A percentile compares a stretch with the other conserved stretches of the same genome.
Conservation (phyloP, 2,888 invertebrate genomes). For the Eupithecia subumbrata region DNA sequence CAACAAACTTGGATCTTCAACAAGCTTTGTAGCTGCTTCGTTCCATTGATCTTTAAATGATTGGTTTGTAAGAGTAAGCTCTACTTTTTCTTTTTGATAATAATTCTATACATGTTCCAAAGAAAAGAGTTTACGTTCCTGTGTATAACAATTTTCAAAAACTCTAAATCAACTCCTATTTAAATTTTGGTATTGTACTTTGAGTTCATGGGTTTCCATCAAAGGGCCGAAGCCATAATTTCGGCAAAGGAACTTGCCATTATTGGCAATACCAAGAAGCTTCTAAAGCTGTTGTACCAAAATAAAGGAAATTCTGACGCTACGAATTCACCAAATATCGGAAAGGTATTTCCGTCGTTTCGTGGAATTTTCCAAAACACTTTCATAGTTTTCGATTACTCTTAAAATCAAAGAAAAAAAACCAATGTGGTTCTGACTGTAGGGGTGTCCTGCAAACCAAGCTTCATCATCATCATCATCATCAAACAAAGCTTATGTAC, state of each 20-base stretch:
- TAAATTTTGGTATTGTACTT: not conserved
- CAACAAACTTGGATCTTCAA: not conserved
- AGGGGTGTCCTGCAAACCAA: not conserved
- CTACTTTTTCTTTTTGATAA: not conserved
- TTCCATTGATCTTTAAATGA: not conserved
- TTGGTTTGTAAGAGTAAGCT: not conserved
- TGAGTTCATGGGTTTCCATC: conserved; percentile 45
- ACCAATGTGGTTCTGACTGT: not conserved
- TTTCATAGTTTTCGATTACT: not conserved
- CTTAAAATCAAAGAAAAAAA: not conserved
- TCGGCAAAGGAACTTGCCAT: conserved; percentile 46
- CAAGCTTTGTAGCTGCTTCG: not conserved
- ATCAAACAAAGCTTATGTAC: not conserved
- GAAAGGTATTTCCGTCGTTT: not conserved
- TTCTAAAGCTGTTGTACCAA: conserved; percentile 27
- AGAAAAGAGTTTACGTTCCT: not conserved
- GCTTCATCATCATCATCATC: not conserved
- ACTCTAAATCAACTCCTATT: not conserved
- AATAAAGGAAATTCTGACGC: conserved; percentile 27
- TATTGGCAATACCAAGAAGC: conserved; percentile 44
- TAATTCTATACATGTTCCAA: not conserved
- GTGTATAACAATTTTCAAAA: not conserved
- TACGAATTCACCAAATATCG: not conserved
- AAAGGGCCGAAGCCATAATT: conserved; percentile 48
- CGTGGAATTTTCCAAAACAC: not conserved